phyloP scores from a whole-genome alignment of 2,113 vertebrate species.

The Canis aureus region DNA sequence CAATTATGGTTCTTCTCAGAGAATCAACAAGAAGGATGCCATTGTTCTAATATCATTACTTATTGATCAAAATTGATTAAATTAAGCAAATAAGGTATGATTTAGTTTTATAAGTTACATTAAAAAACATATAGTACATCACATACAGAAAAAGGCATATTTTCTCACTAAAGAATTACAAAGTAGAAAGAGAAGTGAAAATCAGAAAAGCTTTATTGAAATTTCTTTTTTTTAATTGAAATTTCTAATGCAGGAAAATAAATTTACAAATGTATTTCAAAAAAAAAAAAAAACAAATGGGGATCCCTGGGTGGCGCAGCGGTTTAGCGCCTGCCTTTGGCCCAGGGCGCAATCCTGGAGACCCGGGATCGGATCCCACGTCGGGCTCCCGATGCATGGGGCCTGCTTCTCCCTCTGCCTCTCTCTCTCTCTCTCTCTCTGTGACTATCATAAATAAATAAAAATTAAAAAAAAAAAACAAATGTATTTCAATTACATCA shows the following conservation, averaged over 20 bases:
- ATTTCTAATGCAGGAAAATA: neutral
- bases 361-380: no score
- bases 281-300: neutral
- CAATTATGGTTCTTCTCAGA: neutral
- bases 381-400: no score
- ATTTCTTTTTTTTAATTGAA: neutral
- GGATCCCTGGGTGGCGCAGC: no score
- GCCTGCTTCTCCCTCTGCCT: no score
- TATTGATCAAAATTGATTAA: neutral
- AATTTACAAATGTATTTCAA: neutral
- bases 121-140: neutral
- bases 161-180: neutral
- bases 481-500: neutral
- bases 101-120: neutral
- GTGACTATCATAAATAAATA: no score
- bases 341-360: no score
- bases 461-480: neutral
- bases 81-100: neutral
- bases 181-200: constrained; percentile 27
- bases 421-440: no score
- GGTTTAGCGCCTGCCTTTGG: no score
- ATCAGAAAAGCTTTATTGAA: neutral
- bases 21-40: neutral
- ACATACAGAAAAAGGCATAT: neutral
- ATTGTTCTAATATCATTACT: neutral